phyloP scores from a whole-genome alignment of 2,888 invertebrate species.

The Syrphus vitripennis region DNA sequence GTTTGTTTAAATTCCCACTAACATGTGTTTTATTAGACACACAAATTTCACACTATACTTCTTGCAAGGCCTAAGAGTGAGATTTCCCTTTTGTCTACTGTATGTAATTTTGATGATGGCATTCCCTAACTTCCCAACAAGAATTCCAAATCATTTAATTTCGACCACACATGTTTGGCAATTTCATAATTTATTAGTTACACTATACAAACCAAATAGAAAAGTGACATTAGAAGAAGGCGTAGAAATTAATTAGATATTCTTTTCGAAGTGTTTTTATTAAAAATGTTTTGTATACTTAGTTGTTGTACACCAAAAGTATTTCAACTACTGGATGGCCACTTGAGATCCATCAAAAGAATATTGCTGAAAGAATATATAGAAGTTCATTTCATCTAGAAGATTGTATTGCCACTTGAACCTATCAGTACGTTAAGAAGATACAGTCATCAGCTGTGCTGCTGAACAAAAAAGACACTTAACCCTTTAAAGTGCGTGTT shows the following conservation, averaged over 20 bases:
- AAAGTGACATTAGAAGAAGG: neutral
- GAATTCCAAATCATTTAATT: constrained; percentile 32
- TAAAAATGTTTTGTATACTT: constrained; percentile 4
- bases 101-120: neutral
- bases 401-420: constrained; percentile 43
- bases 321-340: constrained; percentile 20
- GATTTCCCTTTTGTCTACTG: constrained; percentile 28
- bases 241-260: constrained; percentile 42
- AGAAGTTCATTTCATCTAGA: neutral
- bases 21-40: constrained; percentile 49
- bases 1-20: constrained; percentile 39
- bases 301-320: neutral
- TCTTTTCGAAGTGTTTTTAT: neutral
- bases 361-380: neutral
- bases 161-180: constrained; percentile 51
- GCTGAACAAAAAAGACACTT: constrained; percentile 34
- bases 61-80: constrained; percentile 6
- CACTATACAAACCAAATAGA: neutral
- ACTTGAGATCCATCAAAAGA: constrained; percentile 23
- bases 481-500: constrained; percentile 52
- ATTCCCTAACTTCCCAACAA: neutral
- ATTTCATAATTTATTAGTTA: constrained; percentile 41
- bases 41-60: constrained; percentile 49
- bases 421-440: constrained; percentile 44
- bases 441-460: constrained; percentile 32